Conservation (phyloP, 2,888 invertebrate species). For the Agrilus cyanescens region DNA sequence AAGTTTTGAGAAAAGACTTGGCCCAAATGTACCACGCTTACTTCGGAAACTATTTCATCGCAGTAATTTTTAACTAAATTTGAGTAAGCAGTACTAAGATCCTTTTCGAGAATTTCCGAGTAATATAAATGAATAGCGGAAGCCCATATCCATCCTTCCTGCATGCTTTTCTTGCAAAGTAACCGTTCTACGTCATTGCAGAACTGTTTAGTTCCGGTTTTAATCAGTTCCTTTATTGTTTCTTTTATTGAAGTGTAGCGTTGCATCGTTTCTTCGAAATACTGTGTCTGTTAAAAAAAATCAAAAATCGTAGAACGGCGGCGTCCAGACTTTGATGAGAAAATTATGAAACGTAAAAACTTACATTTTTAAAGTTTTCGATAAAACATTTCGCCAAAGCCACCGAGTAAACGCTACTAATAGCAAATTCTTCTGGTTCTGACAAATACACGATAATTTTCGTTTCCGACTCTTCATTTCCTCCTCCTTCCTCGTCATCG, state of each 20-base stretch:
- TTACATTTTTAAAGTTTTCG: constrained; percentile 35
- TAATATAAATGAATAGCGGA: constrained; percentile 21
- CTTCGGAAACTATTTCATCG: constrained; percentile 8
- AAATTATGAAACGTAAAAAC: constrained; percentile 13
- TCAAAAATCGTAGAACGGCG: too few relatives aligned
- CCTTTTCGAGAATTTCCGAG: constrained; percentile 16
- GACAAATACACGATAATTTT: constrained; percentile 16
- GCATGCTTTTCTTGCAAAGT: constrained; percentile 16
- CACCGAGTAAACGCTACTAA: constrained; percentile 30
- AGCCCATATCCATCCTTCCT: constrained; percentile 25
- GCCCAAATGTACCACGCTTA: constrained; percentile 23
- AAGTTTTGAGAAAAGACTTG: constrained; percentile 25
- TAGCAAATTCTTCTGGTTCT: constrained; percentile 25
- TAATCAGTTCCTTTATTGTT: constrained; percentile 23
- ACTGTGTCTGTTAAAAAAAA: constrained; percentile 31
- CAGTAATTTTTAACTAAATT: constrained; percentile 16
- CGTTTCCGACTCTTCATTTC: constrained; percentile 12
- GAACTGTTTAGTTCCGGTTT: constrained; percentile 18
- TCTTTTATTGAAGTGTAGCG: constrained; percentile 21
- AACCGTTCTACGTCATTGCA: constrained; percentile 17
- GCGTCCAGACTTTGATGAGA: constrained; percentile 8
- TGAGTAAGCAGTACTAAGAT: constrained; percentile 15
- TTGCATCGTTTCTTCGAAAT: constrained; percentile 24
- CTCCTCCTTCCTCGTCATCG: constrained; percentile 11
- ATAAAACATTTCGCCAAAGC: constrained; percentile 29